Conservation (phyloP, 2,113 vertebrate species). For the Tapirus terrestris region DNA sequence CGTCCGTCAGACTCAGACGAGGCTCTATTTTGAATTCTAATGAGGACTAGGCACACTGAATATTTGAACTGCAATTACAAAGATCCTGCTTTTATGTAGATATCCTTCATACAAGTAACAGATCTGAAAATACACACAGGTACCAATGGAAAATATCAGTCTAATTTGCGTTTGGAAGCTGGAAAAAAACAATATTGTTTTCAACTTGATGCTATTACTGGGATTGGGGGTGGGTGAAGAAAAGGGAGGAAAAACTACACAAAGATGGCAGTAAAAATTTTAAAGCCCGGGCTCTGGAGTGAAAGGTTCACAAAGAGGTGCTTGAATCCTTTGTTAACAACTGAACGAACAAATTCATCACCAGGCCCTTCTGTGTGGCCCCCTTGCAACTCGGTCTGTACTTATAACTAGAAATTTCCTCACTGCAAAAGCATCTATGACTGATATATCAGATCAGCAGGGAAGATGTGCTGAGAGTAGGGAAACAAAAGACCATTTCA, state of each 20-base stretch:
- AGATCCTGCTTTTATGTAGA: constrained; percentile 15
- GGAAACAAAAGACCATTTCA: constrained; percentile 67
- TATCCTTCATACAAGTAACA: constrained; percentile 22
- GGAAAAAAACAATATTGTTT: constrained; percentile 48
- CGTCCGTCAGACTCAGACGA: constrained; percentile 73
- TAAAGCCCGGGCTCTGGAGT: constrained; percentile 38
- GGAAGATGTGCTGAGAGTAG: not conserved
- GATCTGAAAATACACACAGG: constrained; percentile 41
- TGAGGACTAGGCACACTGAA: constrained; percentile 59
- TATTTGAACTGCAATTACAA: constrained; percentile 66
- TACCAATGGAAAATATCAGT: not conserved
- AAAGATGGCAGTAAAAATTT: constrained; percentile 47
- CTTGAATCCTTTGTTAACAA: constrained; percentile 71
- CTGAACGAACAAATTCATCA: constrained; percentile 74
- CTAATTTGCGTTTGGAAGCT: constrained; percentile 19
- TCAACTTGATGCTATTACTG: not conserved
- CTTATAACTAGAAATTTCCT: constrained; percentile 46
- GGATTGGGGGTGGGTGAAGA: not conserved
- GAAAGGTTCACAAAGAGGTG: constrained; percentile 75
- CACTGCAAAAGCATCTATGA: constrained; percentile 40
- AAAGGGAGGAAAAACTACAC: constrained; percentile 27
- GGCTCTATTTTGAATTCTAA: constrained; percentile 73
- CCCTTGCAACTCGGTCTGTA: not conserved
- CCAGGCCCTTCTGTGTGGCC: constrained; percentile 34
- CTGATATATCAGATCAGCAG: constrained; percentile 6